Conservation (phyloP, 35 echinoderm and acorn worm species). For the Stichopus chloronotus region DNA sequence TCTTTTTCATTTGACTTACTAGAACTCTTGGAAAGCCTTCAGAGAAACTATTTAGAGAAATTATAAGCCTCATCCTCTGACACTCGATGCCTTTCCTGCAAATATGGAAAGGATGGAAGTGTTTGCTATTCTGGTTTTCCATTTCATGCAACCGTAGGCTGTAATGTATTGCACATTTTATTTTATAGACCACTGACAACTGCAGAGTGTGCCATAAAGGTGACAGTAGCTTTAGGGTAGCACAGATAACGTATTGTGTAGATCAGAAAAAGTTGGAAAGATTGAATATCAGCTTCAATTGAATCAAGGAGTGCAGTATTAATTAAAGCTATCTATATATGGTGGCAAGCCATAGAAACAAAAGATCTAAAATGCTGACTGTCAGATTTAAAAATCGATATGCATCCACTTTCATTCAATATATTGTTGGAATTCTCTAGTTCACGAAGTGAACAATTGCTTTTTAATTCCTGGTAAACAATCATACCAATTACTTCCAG, state of each 20-base stretch:
- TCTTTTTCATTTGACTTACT: no score
- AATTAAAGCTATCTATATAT: not conserved
- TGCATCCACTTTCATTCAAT: not conserved
- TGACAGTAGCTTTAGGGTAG: slow-evolving; percentile 37
- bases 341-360: not conserved
- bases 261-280: not conserved
- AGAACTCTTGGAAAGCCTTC: not conserved
- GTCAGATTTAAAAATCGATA: not conserved
- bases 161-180: slow-evolving; percentile 27
- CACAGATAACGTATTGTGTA: slow-evolving; percentile 8
- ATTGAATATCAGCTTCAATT: not conserved
- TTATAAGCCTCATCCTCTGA: not conserved
- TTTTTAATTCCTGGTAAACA: no score
- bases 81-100: not conserved
- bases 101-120: not conserved
- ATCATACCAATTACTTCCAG: no score
- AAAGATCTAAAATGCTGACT: not conserved
- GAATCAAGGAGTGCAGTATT: not conserved
- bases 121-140: not conserved
- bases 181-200: slow-evolving; percentile 13
- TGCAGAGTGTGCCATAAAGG: slow-evolving; percentile 13
- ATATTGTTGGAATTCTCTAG: no score
- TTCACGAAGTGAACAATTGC: no score
- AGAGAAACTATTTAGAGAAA: not conserved
- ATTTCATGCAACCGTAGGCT: not conserved